Evolutionary conservation across 2,888 invertebrate genomes (phyloP).

Genomic region (Spodoptera exigua): DNA sequence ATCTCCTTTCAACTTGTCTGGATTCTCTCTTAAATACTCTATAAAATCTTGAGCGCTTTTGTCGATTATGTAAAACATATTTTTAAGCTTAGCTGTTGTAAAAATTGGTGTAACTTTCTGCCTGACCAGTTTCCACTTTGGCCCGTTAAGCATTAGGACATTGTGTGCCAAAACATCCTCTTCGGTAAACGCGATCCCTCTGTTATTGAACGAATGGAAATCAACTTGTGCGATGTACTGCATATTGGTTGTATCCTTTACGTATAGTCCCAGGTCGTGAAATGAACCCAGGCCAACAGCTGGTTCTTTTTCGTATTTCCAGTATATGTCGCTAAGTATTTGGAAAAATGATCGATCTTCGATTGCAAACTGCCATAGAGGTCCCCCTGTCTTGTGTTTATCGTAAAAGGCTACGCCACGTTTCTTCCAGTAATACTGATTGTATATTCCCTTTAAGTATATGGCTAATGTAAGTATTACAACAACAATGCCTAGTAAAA

Average conservation of each 20-base stretch:
- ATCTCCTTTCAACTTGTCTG: conserved; percentile 58
- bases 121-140: conserved; percentile 75
- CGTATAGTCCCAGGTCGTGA: conserved; percentile 59
- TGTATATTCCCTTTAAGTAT: conserved; percentile 64
- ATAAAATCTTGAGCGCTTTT: conserved; percentile 73
- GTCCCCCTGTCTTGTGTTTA: conserved; percentile 65
- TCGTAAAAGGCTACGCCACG: conserved; percentile 69
- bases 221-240: conserved; percentile 66
- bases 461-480: conserved; percentile 36
- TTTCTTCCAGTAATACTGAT: conserved; percentile 73
- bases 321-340: conserved; percentile 67
- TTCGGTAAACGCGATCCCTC: conserved; percentile 65
- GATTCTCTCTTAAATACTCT: conserved; percentile 63
- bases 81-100: conserved; percentile 74
- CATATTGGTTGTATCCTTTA: conserved; percentile 67
- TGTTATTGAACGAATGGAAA: conserved; percentile 68
- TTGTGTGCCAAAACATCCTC: conserved; percentile 69
- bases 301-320: conserved; percentile 66
- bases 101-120: conserved; percentile 77
- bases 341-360: conserved; percentile 66
- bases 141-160: conserved; percentile 67
- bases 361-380: conserved; percentile 66
- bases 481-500: conserved; percentile 23
- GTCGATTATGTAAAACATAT: conserved; percentile 77
- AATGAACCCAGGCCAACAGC: conserved; percentile 67